A percentile compares a stretch with the other conserved stretches of the same genome.
Conservation (phyloP, 2,888 invertebrate species). For the Trissolcus brochymenae region DNA sequence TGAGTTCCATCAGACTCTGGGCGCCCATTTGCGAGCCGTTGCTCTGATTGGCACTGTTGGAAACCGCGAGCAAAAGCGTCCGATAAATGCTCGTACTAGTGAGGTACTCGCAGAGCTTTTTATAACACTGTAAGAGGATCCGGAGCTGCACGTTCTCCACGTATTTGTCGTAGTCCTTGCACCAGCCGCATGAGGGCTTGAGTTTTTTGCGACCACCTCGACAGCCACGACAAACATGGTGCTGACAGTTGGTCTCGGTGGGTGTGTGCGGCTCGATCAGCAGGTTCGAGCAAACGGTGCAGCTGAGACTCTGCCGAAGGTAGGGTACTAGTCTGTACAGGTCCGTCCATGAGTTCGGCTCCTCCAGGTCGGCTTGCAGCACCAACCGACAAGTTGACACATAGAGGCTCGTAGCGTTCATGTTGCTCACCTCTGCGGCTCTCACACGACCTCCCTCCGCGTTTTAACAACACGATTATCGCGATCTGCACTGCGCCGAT, state of each 20-base stretch:
- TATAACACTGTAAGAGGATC: constrained; percentile 90
- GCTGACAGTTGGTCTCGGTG: constrained; percentile 87
- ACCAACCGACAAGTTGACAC: constrained; percentile 89
- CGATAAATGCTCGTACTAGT: constrained; percentile 85
- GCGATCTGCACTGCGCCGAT: constrained; percentile 58
- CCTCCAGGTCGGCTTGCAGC: constrained; percentile 84
- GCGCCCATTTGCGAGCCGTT: constrained; percentile 77
- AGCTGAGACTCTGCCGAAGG: constrained; percentile 90
- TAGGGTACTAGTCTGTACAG: constrained; percentile 89
- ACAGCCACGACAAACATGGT: constrained; percentile 91
- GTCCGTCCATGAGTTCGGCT: constrained; percentile 87
- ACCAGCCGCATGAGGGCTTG: constrained; percentile 90
- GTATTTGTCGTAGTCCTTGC: constrained; percentile 89
- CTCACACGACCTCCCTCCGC: neutral
- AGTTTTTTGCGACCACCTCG: constrained; percentile 90
- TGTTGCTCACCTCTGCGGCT: constrained; percentile 10
- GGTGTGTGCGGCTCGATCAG: constrained; percentile 89
- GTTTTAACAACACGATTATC: constrained; percentile 42
- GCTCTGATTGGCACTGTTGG: constrained; percentile 76
- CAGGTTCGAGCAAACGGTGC: constrained; percentile 91
- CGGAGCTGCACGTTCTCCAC: constrained; percentile 88
- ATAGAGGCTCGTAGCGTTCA: constrained; percentile 90
- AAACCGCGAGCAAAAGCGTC: constrained; percentile 77
- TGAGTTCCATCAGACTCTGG: constrained; percentile 83
- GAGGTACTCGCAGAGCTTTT: constrained; percentile 90